A percentile compares a stretch with the other conserved stretches of the same genome.
Conservation (phyloP, 1,140 invertebrate species). For the Anadara kagoshimensis region DNA sequence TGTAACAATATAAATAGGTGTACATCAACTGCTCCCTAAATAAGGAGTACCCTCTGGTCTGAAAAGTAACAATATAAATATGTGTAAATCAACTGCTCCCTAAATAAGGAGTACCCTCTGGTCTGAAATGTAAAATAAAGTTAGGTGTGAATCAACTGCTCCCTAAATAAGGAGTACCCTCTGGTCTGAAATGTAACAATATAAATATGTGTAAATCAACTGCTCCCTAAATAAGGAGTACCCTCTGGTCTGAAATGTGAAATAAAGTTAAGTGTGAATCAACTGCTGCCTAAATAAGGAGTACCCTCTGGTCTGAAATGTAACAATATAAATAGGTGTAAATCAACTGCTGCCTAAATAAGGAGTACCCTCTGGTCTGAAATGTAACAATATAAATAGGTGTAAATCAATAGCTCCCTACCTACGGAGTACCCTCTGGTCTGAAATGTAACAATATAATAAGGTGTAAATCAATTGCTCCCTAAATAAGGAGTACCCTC, state of each 20-base stretch:
- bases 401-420: background rate
- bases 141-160: background rate
- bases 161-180: too few species aligned
- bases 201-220: constrained; percentile 67
- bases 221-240: constrained; percentile 69
- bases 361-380: constrained; percentile 65
- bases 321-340: constrained; percentile 60
- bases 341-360: constrained; percentile 69
- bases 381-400: constrained; percentile 4
- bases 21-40: too few species aligned
- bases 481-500: too few species aligned
- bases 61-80: constrained; percentile 65
- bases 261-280: too few species aligned
- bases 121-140: constrained; percentile 37
- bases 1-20: too few species aligned
- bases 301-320: too few species aligned
- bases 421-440: too few species aligned
- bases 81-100: constrained; percentile 67
- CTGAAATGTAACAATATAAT: too few species aligned
- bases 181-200: too few species aligned
- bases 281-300: too few species aligned
- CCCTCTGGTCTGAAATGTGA: constrained; percentile 52
- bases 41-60: constrained; percentile 65
- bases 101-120: constrained; percentile 69
- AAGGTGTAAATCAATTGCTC: too few species aligned